Base-by-base conservation (phyloP, 1,140 invertebrate species). In the Papilio glaucus region DNA sequence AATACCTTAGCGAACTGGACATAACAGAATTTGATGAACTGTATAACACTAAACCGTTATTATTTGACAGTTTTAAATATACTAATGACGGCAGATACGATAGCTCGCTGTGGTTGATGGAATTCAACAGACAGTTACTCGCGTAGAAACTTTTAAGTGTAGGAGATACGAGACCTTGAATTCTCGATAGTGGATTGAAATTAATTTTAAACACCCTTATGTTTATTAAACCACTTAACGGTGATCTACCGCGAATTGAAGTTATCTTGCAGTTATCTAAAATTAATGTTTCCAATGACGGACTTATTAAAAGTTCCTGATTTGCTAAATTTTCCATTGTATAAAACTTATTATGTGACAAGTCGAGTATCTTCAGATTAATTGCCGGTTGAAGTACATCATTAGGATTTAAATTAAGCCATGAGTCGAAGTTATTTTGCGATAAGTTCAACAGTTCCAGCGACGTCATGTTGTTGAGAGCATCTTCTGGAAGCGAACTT, bases 91-190 rank as follows among this genome's bases (percentile, higher is more conserved):
- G 91, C 75, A 95, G 74, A 15, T 90, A 90, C 39, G 88, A 85
- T 12, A 95, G 80, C n/a, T 94, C 90, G 67, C 89, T 86, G 8
- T 90, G 81, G 72, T 86, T 84, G 10, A 95, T 77, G 5, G 84
- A 85, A 62, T 82, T 92, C 15, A 95, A 79, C 71, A 90, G 89
- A 80, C 94, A 95, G 61, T 94, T 93, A 73, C 93, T 95, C 18
- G 95, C 76, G 72, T 95, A 94, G 3, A 95, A 82, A 45, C 81
- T 87, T 41, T 92, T 91, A n/a, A 95, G 75, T 12, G 92, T 94
- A 3, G 87, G 75, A 26, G 95, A 95, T 45, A 91, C 85, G 9
- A 95, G 75, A 37, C 85, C 87, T 67, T 93, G 85, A 60, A 95
- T 78, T 63, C 85, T 85, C 0, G 73, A 72, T 21, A 95, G 76